phyloP scores from a whole-genome alignment of 2,797 vertebrate species.

The Melanotaenia trifasciata region DNA sequence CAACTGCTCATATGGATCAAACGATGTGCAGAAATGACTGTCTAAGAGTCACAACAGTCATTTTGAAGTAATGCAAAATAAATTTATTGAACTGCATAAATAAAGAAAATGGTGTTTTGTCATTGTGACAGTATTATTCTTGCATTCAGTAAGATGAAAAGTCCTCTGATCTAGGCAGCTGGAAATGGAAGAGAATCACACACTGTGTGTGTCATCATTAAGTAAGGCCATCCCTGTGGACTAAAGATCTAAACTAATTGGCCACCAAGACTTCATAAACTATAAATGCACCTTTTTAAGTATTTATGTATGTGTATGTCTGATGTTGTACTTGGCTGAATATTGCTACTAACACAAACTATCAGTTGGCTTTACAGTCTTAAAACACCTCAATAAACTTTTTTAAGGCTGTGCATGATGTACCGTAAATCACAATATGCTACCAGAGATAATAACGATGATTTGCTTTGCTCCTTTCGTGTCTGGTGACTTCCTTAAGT shows the following conservation, averaged over 20 bases:
- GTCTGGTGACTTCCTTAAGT: conserved; percentile 69
- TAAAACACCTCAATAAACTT: conserved; percentile 54
- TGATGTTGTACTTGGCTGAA: conserved; percentile 9
- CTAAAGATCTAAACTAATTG: background rate
- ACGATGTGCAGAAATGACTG: background rate
- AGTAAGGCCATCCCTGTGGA: background rate
- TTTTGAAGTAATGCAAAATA: background rate
- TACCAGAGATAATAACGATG: conserved; percentile 77
- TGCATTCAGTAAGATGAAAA: background rate
- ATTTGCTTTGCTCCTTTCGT: conserved; percentile 77
- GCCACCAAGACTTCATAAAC: conserved; percentile 50
- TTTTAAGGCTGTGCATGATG: conserved; percentile 43
- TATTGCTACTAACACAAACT: conserved; percentile 40
- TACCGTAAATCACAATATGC: conserved; percentile 56
- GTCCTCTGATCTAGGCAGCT: conserved; percentile 20
- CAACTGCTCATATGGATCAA: background rate
- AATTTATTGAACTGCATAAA: conserved; percentile 16
- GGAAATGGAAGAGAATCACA: conserved; percentile 11
- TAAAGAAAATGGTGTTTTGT: conserved; percentile 23
- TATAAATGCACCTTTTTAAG: conserved; percentile 33
- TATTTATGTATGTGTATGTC: conserved; percentile 21
- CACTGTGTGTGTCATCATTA: conserved; percentile 13
- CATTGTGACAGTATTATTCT: background rate
- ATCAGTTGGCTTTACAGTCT: conserved; percentile 67
- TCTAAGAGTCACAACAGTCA: background rate